Evolutionary conservation across 2,888 invertebrate species (phyloP).

Genomic region (Rhagium mordax): DNA sequence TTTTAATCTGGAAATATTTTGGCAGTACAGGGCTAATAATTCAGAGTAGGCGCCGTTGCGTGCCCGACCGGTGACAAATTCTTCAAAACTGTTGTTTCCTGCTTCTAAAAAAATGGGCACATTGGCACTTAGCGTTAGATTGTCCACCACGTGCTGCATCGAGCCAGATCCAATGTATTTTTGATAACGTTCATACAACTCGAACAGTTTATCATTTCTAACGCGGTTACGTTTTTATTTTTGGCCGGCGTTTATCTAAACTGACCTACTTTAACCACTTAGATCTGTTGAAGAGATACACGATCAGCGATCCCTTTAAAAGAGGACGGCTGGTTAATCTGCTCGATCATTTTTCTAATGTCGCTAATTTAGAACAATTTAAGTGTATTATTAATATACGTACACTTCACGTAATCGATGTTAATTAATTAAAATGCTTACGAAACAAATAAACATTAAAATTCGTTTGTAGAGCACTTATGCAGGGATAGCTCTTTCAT

Average conservation of each 20-base stretch:
- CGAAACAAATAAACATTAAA: no score
- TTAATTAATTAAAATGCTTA: no score
- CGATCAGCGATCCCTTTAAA: background rate
- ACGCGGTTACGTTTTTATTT: conserved; percentile 3
- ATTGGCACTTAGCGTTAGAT: background rate
- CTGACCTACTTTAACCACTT: background rate
- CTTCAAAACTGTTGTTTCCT: background rate
- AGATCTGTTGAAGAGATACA: background rate
- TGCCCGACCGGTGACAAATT: background rate
- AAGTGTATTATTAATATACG: background rate
- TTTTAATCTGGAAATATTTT: background rate
- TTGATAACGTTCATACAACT: background rate
- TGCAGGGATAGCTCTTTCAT: no score
- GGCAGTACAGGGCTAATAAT: no score
- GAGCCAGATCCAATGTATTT: background rate
- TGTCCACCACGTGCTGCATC: background rate
- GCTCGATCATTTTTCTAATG: background rate
- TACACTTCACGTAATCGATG: no score
- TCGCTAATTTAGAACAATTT: background rate
- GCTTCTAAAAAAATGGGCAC: background rate
- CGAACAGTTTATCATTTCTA: background rate
- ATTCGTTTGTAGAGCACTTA: no score
- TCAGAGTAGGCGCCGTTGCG: no score
- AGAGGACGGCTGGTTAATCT: background rate
- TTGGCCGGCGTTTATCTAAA: background rate